Evolutionary conservation across 2,113 vertebrate genomes (phyloP), one percentile per base, ranked within the genome.

Genomic region (Crypturellus undulatus): DNA sequence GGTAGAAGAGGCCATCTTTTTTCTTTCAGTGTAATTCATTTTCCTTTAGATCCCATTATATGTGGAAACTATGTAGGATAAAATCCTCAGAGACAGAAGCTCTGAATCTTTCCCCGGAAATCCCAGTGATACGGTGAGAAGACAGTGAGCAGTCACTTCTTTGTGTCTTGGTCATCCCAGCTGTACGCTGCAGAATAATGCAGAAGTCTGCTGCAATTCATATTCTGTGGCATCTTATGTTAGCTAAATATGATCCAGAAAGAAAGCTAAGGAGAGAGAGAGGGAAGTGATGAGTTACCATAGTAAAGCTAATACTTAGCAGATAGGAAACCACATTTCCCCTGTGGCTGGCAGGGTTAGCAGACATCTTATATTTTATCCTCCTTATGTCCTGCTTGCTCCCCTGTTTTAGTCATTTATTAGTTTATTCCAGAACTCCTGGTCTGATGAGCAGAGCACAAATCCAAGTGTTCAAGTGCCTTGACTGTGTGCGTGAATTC

Each of bases 191-290:
- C 17, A 40, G 47, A 89, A 78, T 59, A 83, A 87, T 90, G 60
- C 43, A 70, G 59, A 85, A 86, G 2, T 75, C 54, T 93, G 38
- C 43, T 84, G 64, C 72, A 86, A 80, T 70, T 90, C 65, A 25
- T 68, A 58, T 49, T 69, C 72, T 81, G 20, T 36, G 83, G 62
- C 4, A 38, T 54, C 2, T 86, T 71, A 34, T 69, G 58, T 59
- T 93, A 72, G 90, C 93, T 92, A 93, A 93, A 83, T 38, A 43
- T 56, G 59, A 71, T 32, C 20, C 40, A 65, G 86, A 72, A 95
- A 90, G 5, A 79, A 92, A 88, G 69, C 43, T 47, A 52, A 84
- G 19, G 40, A 42, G 4, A 59, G 54, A 63, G 19, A 68, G 38
- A 52, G 58, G 79, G 67, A 90, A 92, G 68, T 15, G 67, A 71